phyloP scores from a whole-genome alignment of 1,140 invertebrate species.

The Pentalonia nigronervosa region DNA sequence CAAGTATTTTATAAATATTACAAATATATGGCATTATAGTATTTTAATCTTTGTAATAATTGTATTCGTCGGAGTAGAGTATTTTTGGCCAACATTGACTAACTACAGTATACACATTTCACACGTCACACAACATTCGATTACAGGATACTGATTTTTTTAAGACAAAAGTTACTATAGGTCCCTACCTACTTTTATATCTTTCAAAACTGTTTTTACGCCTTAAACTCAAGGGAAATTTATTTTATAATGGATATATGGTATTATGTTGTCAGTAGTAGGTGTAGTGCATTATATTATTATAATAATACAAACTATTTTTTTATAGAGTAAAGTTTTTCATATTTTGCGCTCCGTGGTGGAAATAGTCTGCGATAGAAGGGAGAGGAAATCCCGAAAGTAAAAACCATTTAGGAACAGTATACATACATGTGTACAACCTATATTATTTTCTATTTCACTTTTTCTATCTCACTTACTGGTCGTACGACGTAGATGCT shows the following conservation, averaged over 20 bases:
- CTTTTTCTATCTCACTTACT: not conserved
- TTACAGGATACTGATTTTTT: not conserved
- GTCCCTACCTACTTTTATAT: not conserved
- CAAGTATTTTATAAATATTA: too few relatives aligned
- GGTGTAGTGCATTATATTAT: not conserved
- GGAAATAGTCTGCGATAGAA: not conserved
- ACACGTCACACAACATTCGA: not conserved
- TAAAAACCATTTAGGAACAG: not conserved
- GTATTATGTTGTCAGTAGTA: not conserved
- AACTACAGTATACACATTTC: not conserved
- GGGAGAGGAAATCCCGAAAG: not conserved
- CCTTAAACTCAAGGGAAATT: not conserved
- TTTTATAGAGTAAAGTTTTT: slow-evolving; percentile 6
- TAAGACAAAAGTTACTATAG: not conserved
- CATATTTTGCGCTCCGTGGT: not conserved
- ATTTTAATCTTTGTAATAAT: not conserved
- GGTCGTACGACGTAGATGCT: slow-evolving; percentile 40
- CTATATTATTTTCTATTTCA: not conserved
- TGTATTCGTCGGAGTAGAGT: not conserved
- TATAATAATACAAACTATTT: not conserved
- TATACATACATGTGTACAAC: too few relatives aligned
- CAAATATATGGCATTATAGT: too few relatives aligned
- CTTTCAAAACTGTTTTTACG: not conserved
- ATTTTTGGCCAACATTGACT: not conserved
- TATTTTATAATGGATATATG: not conserved